Base-by-base conservation (phyloP, 1,140 invertebrate species). In the Eriocheir sinensis region DNA sequence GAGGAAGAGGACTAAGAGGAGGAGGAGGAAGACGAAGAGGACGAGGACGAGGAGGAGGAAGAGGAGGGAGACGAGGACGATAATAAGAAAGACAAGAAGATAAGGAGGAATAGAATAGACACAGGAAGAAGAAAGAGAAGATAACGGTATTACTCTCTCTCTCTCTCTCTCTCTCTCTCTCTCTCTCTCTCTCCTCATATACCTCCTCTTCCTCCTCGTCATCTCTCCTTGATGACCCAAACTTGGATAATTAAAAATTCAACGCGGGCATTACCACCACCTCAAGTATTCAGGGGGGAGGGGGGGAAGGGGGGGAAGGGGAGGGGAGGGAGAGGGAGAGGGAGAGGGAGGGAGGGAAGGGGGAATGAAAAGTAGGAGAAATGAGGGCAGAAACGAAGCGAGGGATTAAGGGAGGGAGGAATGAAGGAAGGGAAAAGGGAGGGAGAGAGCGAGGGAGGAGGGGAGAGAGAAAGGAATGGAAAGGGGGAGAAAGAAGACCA, bases 191-290 rank as follows among this genome's bases (percentile, higher is more conserved):
- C 60, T 72, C 60, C 60, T 72, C 60, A n/a, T n/a, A n/a, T n/a
- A n/a, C 60, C 8, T n/a, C 3, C 60, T 72, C 6, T n/a, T n/a
- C 27, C 60, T 72, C 1, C 60, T 72, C 60, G 60, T 72, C 60
- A 72, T 72, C 60, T 72, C n/a, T n/a, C 60, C 60, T 21, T 72
- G 60, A 72, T 72, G 60, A n/a, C 60, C 60, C 27, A 72, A 72
- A 72, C 60, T 72, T 72, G 60, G 60, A 72, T 72, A 72, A 72
- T 72, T 72, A 72, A 72, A 72, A 72, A 72, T 72, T 72, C 60
- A 72, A 72, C 60, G 60, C 6, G 17, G 60, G 21, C 60, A 72
- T 72, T 72, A 72, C 60, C 60, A 72, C 60, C 60, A 72, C 60
- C 60, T 72, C 60, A 72, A 72, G 27, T 72, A 27, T 72, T 72